phyloP scores from a whole-genome alignment of 1,140 invertebrate species.

The Paramacrobiotus metropolitanus region DNA sequence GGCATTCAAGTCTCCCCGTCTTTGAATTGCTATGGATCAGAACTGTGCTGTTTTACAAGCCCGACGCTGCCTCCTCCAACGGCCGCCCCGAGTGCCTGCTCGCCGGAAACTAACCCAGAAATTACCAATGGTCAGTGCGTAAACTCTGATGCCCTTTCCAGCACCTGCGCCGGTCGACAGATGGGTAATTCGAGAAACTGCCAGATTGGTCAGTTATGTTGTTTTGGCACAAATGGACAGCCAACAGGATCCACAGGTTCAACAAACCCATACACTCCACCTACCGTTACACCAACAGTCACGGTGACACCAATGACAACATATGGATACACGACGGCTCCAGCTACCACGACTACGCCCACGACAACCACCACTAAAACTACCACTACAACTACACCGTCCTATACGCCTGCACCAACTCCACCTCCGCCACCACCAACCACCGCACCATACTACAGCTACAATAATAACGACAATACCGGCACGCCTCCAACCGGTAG shows the following conservation, averaged over 20 bases:
- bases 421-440: too few relatives aligned
- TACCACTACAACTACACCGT: too few relatives aligned
- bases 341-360: too few relatives aligned
- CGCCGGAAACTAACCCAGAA: neutral
- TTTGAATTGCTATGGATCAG: neutral
- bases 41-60: neutral
- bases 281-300: too few relatives aligned
- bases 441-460: too few relatives aligned
- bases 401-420: too few relatives aligned
- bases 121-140: neutral
- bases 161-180: neutral
- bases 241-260: too few relatives aligned
- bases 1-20: neutral
- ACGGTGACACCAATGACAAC: neutral
- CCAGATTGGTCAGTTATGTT: neutral
- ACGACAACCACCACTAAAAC: too few relatives aligned
- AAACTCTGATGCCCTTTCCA: neutral
- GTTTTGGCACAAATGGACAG: neutral
- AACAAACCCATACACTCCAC: too few relatives aligned
- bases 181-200: neutral
- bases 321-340: neutral
- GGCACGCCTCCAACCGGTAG: too few relatives aligned
- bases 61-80: neutral
- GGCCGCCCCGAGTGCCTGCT: neutral
- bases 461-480: too few relatives aligned